Base-by-base conservation (phyloP, 2,113 vertebrate genomes). In the Notothenia rossii region DNA sequence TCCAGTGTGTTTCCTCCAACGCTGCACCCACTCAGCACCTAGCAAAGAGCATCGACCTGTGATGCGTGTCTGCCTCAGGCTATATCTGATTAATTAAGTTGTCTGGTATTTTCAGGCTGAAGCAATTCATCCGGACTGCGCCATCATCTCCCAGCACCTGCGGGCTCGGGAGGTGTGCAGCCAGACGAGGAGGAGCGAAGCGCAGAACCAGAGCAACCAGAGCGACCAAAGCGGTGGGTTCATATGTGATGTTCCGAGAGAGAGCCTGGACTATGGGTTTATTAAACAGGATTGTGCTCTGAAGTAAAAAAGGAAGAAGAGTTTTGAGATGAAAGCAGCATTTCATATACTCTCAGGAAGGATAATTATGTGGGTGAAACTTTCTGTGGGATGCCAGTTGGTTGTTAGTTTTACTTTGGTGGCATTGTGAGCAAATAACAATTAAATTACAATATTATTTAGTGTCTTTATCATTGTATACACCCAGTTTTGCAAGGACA, bases 121-220 rank as follows among this genome's bases (percentile, higher is more conserved):
- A 20, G 90, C 90, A 0, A 95, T 95, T 29, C 95, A 95, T 64
- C 92, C 94, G 3, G 95, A 94, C 81, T 95, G 95, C 78, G 94
- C 92, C 79, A 95, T 95, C 68, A 90, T 95, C 65, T 83, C 87
- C 1, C 92, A 93, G 78, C 93, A 94, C 77, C 90, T 91, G 83
- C 88, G 84, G 87, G 93, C 93, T 60, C 88, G 75, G 59, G 90
- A 95, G 83, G 49, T 85, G 1, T 95, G 95, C 70, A 79, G 80
- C 62, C 86, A 92, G 87, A 92, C 69, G 48, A 91, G 88, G 67
- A 88, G 59, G 84, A 93, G 81, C 71, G 95, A 95, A 59, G 82
- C 74, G 50, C 89, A 75, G 9, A 94, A 94, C 87, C 87, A 74
- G 48, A 93, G 56, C 7, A 94, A 94, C 87, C 87, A 74, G 48